These are phyloP conservation scores for Ophion obscuratus DNA, from an alignment of 2,888 invertebrate species.

Conservation along the genomic window DNA sequence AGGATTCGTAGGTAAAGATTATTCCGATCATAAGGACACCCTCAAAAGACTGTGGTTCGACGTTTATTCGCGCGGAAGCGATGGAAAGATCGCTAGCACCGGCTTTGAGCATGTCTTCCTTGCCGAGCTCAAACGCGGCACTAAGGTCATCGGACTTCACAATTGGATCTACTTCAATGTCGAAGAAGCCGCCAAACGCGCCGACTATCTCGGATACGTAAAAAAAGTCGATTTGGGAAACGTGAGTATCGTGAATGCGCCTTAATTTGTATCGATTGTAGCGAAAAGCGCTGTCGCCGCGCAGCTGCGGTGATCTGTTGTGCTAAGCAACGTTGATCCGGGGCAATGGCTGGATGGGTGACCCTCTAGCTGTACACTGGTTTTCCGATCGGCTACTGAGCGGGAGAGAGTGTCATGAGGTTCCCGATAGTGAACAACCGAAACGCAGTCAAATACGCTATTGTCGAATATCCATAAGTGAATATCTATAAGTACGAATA, in stretches of 20 bases:
- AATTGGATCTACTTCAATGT: conserved; percentile 95
- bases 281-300: too few relatives aligned
- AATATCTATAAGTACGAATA: too few relatives aligned
- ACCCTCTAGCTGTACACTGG: too few relatives aligned
- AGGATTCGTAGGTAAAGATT: conserved; percentile 80
- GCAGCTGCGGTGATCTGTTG: too few relatives aligned
- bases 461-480: too few relatives aligned
- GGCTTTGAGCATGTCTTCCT: conserved; percentile 97
- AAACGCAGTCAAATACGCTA: too few relatives aligned
- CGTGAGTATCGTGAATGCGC: conserved; percentile 85
- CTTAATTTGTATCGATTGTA: too few relatives aligned
- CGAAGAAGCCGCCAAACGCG: conserved; percentile 89
- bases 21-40: conserved; percentile 88
- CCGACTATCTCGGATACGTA: conserved; percentile 92
- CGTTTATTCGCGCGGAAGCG: conserved; percentile 91
- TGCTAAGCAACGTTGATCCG: too few relatives aligned
- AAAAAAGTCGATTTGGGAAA: conserved; percentile 89
- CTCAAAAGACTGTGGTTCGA: conserved; percentile 92
- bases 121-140: conserved; percentile 91
- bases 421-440: too few relatives aligned
- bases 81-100: conserved; percentile 92
- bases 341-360: too few relatives aligned
- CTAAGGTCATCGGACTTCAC: conserved; percentile 92
- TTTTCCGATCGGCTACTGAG: too few relatives aligned
- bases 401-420: too few relatives aligned